These are phyloP conservation scores for Gobionotothen gibberifrons DNA, from an alignment of 2,797 vertebrate species.

Conservation along the genomic window DNA sequence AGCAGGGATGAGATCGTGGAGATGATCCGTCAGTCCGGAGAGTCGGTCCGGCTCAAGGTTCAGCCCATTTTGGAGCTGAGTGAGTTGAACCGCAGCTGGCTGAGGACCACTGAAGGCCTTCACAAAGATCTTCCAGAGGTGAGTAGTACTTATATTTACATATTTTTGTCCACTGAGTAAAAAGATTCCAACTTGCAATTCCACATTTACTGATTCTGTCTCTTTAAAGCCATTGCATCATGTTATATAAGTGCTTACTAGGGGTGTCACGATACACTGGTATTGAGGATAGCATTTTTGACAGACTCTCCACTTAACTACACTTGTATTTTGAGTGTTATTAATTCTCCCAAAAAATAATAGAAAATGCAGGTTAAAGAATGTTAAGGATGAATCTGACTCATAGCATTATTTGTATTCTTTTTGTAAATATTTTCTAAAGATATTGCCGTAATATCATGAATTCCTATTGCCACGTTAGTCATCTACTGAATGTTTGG, in stretches of 20 bases:
- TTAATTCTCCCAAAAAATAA: too few relatives aligned
- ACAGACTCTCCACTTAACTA: too few relatives aligned
- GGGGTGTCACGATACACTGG: too few relatives aligned
- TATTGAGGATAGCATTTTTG: too few relatives aligned
- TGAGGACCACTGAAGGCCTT: conserved; percentile 82
- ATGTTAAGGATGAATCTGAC: too few relatives aligned
- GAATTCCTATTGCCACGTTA: too few relatives aligned
- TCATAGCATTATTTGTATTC: too few relatives aligned
- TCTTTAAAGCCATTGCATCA: background rate
- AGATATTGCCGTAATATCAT: too few relatives aligned
- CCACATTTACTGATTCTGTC: background rate
- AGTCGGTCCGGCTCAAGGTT: conserved; percentile 93
- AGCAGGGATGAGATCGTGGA: conserved; percentile 97
- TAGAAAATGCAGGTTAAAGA: too few relatives aligned
- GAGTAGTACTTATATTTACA: conserved; percentile 75
- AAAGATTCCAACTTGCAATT: background rate
- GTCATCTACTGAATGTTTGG: too few relatives aligned
- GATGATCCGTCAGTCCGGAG: conserved; percentile 97
- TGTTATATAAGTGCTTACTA: background rate
- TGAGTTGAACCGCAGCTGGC: conserved; percentile 94
- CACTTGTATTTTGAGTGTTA: too few relatives aligned
- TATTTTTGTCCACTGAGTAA: background rate
- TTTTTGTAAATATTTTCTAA: too few relatives aligned
- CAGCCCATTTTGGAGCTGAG: conserved; percentile 96
- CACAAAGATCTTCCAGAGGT: conserved; percentile 86